Conservation (phyloP, 2,113 vertebrate species). For the Pseudorectes ferrugineus region DNA sequence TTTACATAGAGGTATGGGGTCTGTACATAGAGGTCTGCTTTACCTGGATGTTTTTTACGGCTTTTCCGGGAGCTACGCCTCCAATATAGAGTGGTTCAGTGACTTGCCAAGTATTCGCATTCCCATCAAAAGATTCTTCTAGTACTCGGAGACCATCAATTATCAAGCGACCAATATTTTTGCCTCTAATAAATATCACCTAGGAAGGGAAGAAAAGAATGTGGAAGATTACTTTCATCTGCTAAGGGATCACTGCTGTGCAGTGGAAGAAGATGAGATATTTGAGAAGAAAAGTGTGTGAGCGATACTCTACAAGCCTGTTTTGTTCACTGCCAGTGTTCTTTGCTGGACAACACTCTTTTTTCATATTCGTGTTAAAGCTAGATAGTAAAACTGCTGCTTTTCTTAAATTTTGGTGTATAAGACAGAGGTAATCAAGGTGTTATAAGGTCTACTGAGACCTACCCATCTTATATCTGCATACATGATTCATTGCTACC, state of each 20-base stretch:
- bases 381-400: neutral
- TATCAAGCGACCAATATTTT: constrained; percentile 79
- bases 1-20: neutral
- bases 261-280: neutral
- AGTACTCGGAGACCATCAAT: constrained; percentile 83
- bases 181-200: constrained; percentile 84
- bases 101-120: constrained; percentile 73
- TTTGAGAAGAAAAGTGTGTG: neutral
- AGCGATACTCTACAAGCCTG: neutral
- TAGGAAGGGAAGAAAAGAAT: constrained; percentile 47
- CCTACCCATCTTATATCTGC: neutral
- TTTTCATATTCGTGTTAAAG: neutral
- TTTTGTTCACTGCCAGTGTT: neutral
- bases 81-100: constrained; percentile 84
- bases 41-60: constrained; percentile 89
- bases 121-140: constrained; percentile 72
- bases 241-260: neutral
- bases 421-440: neutral
- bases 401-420: neutral
- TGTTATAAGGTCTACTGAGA: neutral
- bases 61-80: constrained; percentile 85
- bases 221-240: neutral
- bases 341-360: neutral
- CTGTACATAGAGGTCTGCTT: neutral
- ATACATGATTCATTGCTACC: neutral